These are phyloP conservation scores for Sciurus niger DNA, from an alignment of 2,113 vertebrate genomes.

Conservation along the genomic window DNA sequence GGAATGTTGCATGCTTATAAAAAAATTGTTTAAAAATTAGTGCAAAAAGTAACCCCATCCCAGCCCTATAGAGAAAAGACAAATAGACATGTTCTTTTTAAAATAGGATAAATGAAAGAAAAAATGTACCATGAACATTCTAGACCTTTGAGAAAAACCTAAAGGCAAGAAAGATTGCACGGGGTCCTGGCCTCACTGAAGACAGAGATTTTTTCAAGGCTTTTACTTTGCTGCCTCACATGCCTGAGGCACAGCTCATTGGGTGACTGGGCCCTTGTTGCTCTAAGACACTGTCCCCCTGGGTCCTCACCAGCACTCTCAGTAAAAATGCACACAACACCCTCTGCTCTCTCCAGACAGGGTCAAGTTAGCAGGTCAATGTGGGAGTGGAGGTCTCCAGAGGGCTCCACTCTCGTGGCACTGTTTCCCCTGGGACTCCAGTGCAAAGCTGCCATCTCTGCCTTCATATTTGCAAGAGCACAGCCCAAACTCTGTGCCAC, in stretches of 20 bases:
- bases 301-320: neutral
- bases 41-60: neutral
- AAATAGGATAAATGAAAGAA: neutral
- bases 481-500: neutral
- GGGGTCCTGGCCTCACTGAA: neutral
- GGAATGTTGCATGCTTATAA: neutral
- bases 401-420: neutral
- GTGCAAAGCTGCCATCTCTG: neutral
- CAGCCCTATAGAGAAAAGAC: neutral
- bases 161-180: neutral
- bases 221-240: neutral
- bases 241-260: neutral
- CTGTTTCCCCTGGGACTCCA: neutral
- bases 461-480: constrained; percentile 31
- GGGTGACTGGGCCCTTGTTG: neutral
- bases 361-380: neutral
- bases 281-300: neutral
- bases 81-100: neutral
- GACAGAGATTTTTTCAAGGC: neutral
- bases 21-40: neutral
- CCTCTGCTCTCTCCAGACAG: neutral
- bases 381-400: neutral
- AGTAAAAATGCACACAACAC: neutral
- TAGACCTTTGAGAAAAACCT: neutral
- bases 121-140: no score